Evolutionary conservation across 2,888 invertebrate species (phyloP), one percentile per base, ranked within the genome.

Genomic region (Drosophila putrida): DNA sequence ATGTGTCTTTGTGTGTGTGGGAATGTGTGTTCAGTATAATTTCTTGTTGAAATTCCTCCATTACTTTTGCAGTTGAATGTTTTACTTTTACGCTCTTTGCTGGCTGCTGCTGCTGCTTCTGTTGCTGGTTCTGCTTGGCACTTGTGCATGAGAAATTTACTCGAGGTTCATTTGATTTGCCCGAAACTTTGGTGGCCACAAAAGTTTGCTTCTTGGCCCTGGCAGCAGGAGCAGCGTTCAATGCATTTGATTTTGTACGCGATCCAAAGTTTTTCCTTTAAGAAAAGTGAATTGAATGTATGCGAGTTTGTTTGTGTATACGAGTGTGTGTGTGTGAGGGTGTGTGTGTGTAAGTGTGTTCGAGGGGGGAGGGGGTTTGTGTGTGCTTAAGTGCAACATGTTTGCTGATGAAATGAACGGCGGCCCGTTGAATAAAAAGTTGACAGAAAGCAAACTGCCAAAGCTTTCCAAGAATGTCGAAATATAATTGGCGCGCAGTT

Each of bases 21-120:
- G 13, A 39, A 51, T 69, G 67, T 86, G 64, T 86, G 79, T 73
- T 63, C 57, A 73, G 68, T 82, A 80, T 66, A 80, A 82, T 81
- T 87, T 89, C 87, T 80, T 77, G 89, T 71, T 75, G 82, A 84
- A 88, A 77, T 82, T 80, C 77, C 85, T 80, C 80, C 82, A 82
- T 89, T 89, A 87, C 82, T 89, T 84, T 76, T 84, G 70, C 88
- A 89, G 85, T 85, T 85, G 75, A 88, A 88, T 83, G 84, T 88
- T 83, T 83, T 83, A 88, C 87, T 88, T 83, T 75, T 63, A 60
- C 68, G 82, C 69, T 82, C 58, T 59, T 61, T 75, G 70, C 75
- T 49, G 54, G 50, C 73, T 70, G 55, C 54, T 20, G 20, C 41
- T 20, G 9, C 31, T 31, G 31, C 8, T 38, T 13, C n/a, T 55